Percentiles rank a stretch among this genome's conserved stretches.
These are phyloP conservation scores for Pseudolaguvia tuberculata DNA, from an alignment of 2,113 vertebrate genomes.

Conservation along the genomic window DNA sequence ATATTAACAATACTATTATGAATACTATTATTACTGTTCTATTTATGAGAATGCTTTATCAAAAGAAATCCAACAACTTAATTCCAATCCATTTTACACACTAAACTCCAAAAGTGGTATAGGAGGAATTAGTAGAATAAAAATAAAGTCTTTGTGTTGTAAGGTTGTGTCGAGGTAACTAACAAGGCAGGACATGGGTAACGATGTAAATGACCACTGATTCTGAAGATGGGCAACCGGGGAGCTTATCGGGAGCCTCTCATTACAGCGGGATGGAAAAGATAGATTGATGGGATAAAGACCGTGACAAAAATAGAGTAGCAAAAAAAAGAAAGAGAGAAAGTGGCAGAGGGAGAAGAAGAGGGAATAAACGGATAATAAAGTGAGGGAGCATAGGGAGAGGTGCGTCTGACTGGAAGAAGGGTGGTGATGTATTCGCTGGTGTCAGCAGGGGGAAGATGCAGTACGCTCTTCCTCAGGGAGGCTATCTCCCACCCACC, in stretches of 20 bases:
- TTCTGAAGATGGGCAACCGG: slow-evolving; percentile 42
- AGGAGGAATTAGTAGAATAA: neutral
- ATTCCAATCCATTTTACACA: neutral
- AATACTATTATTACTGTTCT: too few relatives aligned
- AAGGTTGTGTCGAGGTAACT: slow-evolving; percentile 10
- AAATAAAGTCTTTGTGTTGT: slow-evolving; percentile 12
- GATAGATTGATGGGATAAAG: slow-evolving; percentile 5
- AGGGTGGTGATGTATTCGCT: slow-evolving; percentile 75
- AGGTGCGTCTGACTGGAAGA: slow-evolving; percentile 58
- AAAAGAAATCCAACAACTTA: neutral
- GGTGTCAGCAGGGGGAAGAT: slow-evolving; percentile 74
- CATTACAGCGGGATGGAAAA: slow-evolving; percentile 53
- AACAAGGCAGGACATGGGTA: slow-evolving; percentile 54
- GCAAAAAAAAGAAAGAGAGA: slow-evolving; percentile 37
- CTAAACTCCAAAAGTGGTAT: neutral
- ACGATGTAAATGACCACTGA: slow-evolving; percentile 76
- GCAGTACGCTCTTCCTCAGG: slow-evolving; percentile 72
- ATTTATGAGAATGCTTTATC: too few relatives aligned
- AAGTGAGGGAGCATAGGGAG: slow-evolving; percentile 63
- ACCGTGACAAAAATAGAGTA: slow-evolving; percentile 36
- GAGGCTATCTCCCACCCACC: slow-evolving; percentile 62
- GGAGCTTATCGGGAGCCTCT: slow-evolving; percentile 70
- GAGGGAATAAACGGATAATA: slow-evolving; percentile 71
- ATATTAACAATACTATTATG: too few relatives aligned
- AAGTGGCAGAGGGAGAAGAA: slow-evolving; percentile 54